These are phyloP conservation scores for Halisarca cf. caerulea DNA, from an alignment of 37 sponge, comb jelly and placozoan species.

Conservation along the genomic window DNA sequence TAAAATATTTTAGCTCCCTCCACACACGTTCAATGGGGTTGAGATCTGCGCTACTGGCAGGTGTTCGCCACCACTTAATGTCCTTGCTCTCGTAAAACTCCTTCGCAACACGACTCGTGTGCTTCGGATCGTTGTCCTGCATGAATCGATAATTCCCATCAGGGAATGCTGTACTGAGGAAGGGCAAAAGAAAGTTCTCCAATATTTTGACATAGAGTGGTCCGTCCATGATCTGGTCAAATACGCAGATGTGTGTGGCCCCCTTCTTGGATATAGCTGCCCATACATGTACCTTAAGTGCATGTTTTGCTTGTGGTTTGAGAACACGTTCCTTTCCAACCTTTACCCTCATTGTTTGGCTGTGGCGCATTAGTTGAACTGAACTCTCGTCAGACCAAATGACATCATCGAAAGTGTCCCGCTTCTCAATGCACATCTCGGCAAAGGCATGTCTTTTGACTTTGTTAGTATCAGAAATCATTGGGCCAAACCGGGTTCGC, in stretches of 20 bases:
- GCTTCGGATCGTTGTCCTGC: constrained; percentile 31
- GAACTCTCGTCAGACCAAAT: no score
- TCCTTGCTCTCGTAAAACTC: background rate
- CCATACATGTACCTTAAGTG: no score
- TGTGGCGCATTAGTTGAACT: no score
- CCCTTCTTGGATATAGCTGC: background rate
- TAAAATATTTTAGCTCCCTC: constrained; percentile 11
- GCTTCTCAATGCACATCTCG: no score
- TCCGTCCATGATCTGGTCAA: constrained; percentile 7
- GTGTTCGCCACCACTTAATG: constrained; percentile 23
- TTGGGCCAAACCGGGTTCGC: no score
- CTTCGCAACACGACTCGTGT: background rate
- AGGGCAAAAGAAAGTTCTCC: background rate
- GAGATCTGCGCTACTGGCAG: constrained; percentile 5
- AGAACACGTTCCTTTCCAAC: no score
- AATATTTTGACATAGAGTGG: constrained; percentile 8
- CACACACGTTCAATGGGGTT: background rate
- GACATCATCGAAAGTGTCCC: no score
- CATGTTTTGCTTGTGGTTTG: no score
- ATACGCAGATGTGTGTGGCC: constrained; percentile 4
- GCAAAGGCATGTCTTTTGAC: no score
- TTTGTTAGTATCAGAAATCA: no score
- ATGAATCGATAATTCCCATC: background rate
- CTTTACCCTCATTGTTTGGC: no score
- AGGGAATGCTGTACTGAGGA: background rate